Evolutionary conservation across 2,888 invertebrate species (phyloP).

Genomic region (Choristoneura rosaceana): DNA sequence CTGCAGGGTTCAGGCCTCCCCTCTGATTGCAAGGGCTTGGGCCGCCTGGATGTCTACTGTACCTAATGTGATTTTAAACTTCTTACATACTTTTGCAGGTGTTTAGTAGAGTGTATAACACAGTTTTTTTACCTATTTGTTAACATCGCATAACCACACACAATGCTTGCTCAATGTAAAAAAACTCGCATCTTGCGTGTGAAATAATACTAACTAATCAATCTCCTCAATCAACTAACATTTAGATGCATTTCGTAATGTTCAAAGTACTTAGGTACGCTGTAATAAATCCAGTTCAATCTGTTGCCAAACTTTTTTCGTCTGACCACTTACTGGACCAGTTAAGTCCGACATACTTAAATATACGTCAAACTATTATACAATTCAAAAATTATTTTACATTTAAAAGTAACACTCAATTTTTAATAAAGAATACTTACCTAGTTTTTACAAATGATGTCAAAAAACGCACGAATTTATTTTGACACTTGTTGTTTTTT

Average conservation of each 20-base stretch:
- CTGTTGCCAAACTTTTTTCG: conserved; percentile 10
- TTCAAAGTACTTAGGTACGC: neutral
- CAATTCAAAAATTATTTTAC: neutral
- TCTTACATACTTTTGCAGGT: neutral
- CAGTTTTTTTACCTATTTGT: neutral
- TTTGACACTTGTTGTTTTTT: conserved; percentile 34
- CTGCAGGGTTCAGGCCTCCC: too few relatives aligned
- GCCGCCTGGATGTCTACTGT: too few relatives aligned
- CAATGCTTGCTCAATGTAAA: neutral
- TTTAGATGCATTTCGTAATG: neutral
- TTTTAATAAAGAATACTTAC: conserved; percentile 21
- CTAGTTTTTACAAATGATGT: conserved; percentile 18
- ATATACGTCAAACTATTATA: neutral
- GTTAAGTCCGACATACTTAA: conserved; percentile 12
- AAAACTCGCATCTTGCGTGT: neutral
- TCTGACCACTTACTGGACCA: conserved; percentile 31
- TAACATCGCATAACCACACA: neutral
- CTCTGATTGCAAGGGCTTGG: too few relatives aligned
- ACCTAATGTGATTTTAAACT: too few relatives aligned
- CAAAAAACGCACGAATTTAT: conserved; percentile 13
- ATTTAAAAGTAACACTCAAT: neutral
- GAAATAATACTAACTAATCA: too few relatives aligned
- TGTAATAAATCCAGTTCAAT: neutral
- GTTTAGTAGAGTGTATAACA: neutral
- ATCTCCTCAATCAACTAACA: neutral